phyloP scores from a whole-genome alignment of 2,888 invertebrate species.

The Pilophorus perplexus region DNA sequence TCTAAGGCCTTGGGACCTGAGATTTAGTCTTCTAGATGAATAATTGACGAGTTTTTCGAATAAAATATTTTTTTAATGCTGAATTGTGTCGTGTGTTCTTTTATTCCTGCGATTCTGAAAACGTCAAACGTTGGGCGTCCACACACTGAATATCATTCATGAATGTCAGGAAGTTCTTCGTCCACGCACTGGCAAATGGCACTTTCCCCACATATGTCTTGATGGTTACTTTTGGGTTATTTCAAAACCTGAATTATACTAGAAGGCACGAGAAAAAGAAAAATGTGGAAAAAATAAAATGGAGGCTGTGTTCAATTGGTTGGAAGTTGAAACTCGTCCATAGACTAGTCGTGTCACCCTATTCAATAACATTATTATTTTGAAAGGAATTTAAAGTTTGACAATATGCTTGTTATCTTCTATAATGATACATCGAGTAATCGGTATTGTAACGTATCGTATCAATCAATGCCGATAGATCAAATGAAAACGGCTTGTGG shows the following conservation, averaged over 20 bases:
- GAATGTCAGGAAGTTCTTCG: slow-evolving; percentile 2
- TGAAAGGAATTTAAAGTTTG: too few relatives aligned
- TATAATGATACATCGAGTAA: too few relatives aligned
- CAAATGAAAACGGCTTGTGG: too few relatives aligned
- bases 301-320: slow-evolving; percentile 4
- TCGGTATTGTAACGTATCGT: too few relatives aligned
- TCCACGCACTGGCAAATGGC: slow-evolving; percentile 24
- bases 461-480: too few relatives aligned
- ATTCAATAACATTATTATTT: background rate
- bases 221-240: background rate
- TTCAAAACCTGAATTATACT: slow-evolving; percentile 1
- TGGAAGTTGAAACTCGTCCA: slow-evolving; percentile 18
- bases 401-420: too few relatives aligned
- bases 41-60: slow-evolving; percentile 1
- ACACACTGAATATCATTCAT: slow-evolving; percentile 18
- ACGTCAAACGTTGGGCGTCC: slow-evolving; percentile 9
- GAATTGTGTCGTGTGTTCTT: background rate
- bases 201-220: background rate
- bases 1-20: background rate
- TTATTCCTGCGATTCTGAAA: background rate
- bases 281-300: background rate
- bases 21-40: background rate
- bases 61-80: slow-evolving; percentile 7
- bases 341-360: slow-evolving; percentile 12
- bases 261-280: background rate